These are phyloP conservation scores for Ataeniobius toweri DNA, from an alignment of 2,797 vertebrate species.

Conservation along the genomic window DNA sequence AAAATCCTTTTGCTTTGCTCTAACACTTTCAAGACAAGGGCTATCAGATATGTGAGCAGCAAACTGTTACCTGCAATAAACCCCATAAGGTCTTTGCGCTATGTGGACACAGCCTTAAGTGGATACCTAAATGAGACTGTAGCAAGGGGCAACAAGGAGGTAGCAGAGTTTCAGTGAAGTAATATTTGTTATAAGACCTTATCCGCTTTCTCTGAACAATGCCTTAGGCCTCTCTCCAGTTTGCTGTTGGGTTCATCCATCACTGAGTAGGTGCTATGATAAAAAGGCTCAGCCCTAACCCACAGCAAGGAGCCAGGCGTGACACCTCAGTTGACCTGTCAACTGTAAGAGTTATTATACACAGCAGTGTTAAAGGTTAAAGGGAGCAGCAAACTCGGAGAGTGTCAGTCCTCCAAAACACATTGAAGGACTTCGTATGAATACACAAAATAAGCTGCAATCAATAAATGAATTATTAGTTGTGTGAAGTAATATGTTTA, in stretches of 20 bases:
- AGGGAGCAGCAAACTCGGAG: conserved; percentile 69
- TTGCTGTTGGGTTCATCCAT: conserved; percentile 84
- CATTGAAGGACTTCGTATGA: conserved; percentile 32
- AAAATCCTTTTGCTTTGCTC: conserved; percentile 15
- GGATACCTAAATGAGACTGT: conserved; percentile 35
- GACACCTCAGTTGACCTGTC: conserved; percentile 96
- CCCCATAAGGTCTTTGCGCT: conserved; percentile 21
- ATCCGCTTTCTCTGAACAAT: conserved; percentile 54
- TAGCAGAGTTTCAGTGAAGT: conserved; percentile 37
- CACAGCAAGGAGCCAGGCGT: conserved; percentile 88
- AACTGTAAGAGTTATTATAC: conserved; percentile 93
- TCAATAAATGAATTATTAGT: conserved; percentile 18
- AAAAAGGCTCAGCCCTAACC: conserved; percentile 91
- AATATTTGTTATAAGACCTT: conserved; percentile 63
- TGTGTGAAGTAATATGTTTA: conserved; percentile 11
- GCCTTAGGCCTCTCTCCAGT: conserved; percentile 51
- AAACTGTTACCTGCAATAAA: conserved; percentile 37
- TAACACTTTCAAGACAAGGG: conserved; percentile 23
- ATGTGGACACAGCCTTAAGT: conserved; percentile 29
- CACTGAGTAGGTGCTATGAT: conserved; percentile 86
- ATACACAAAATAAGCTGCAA: conserved; percentile 37
- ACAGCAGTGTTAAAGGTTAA: conserved; percentile 79
- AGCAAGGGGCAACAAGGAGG: conserved; percentile 42
- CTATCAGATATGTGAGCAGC: conserved; percentile 34
- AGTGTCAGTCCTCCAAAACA: conserved; percentile 64